phyloP scores from a whole-genome alignment of 2,113 vertebrate genomes.

The Propithecus coquereli region DNA sequence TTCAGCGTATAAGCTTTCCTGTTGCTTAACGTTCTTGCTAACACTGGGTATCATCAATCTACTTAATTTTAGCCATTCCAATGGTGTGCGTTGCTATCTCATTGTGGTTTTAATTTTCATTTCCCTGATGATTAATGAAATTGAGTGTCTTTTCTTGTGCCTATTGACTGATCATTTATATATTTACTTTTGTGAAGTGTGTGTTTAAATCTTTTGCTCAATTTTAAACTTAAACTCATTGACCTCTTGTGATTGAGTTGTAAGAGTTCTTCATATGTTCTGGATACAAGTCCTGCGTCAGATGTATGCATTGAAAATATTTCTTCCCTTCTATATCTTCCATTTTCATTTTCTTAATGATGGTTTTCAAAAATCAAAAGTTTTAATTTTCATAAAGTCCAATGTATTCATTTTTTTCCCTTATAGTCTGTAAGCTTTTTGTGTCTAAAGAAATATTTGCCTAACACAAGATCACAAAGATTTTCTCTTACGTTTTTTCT shows the following conservation, averaged over 20 bases:
- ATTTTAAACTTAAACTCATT: background rate
- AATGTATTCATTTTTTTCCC: background rate
- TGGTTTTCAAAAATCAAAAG: background rate
- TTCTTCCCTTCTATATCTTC: background rate
- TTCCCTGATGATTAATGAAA: background rate
- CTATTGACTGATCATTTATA: background rate
- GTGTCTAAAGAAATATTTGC: background rate
- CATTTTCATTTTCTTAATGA: background rate
- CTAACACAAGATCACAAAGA: background rate
- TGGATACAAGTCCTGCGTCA: background rate
- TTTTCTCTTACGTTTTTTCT: background rate
- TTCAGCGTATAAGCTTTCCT: background rate
- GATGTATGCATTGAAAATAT: background rate
- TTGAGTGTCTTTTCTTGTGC: background rate
- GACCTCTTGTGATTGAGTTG: background rate
- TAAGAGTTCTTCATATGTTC: background rate
- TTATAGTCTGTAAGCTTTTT: background rate
- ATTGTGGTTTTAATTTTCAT: background rate
- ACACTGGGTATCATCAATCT: background rate
- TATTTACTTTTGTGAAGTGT: background rate
- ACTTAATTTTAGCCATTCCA: background rate
- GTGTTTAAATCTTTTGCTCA: background rate
- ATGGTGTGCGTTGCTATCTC: background rate
- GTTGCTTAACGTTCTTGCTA: background rate
- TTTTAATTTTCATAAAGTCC: background rate